Conservation (phyloP, 2,888 invertebrate genomes). For the Tinea pellionella region DNA sequence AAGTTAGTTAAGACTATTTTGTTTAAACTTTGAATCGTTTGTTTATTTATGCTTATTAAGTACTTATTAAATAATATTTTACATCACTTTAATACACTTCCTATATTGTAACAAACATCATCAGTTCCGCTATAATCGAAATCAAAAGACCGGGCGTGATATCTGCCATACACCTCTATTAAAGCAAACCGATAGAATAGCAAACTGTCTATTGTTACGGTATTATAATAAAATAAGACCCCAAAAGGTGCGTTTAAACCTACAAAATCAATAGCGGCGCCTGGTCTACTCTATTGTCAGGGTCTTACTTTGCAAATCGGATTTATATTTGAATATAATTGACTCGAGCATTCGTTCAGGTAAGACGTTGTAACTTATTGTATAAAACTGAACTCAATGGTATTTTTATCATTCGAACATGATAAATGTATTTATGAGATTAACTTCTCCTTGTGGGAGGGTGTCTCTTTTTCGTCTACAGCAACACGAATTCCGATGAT, state of each 20-base stretch:
- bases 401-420: constrained; percentile 64
- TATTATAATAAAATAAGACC: constrained; percentile 31
- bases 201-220: constrained; percentile 28
- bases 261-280: constrained; percentile 33
- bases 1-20: too few relatives aligned
- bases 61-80: too few relatives aligned
- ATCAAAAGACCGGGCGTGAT: not conserved
- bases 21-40: too few relatives aligned
- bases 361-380: constrained; percentile 56
- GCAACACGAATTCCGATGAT: constrained; percentile 10
- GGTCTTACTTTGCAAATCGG: constrained; percentile 66
- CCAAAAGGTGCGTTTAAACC: constrained; percentile 25
- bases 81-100: not conserved
- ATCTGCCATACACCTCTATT: constrained; percentile 9
- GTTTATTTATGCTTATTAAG: not conserved
- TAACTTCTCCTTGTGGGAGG: constrained; percentile 46
- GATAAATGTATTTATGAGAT: constrained; percentile 66
- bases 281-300: constrained; percentile 54
- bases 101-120: not conserved
- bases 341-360: constrained; percentile 62
- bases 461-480: constrained; percentile 22
- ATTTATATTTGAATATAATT: constrained; percentile 71
- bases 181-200: constrained; percentile 12
- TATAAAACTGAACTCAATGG: constrained; percentile 59
- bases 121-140: not conserved